Conservation (phyloP, 2,797 vertebrate species). For the Artibeus jamaicensis region DNA sequence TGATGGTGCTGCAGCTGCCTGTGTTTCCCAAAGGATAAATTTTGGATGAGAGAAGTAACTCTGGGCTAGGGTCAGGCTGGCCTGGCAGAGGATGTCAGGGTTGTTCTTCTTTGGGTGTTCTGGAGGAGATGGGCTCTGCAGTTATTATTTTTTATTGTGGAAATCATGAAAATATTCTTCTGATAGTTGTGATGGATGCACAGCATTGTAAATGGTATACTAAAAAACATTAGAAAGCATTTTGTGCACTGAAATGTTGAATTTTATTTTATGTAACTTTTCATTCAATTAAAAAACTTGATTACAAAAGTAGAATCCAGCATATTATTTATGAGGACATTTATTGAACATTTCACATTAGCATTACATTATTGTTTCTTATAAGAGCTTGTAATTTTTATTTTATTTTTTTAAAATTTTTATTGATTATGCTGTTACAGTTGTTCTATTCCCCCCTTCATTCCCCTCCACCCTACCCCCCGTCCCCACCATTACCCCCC, state of each 20-base stretch:
- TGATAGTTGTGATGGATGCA: not conserved
- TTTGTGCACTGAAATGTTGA: not conserved
- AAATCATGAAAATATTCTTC: not conserved
- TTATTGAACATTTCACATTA: not conserved
- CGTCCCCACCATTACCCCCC: no score
- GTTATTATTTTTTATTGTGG: not conserved
- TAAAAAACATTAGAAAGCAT: not conserved
- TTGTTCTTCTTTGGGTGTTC: no score
- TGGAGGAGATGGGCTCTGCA: not conserved
- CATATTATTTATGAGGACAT: not conserved
- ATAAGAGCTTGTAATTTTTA: not conserved
- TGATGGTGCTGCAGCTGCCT: no score
- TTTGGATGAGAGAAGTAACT: no score
- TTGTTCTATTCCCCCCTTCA: no score
- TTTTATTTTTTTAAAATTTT: no score
- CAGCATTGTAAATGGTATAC: not conserved
- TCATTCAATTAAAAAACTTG: not conserved
- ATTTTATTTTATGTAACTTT: not conserved
- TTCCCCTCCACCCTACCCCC: no score
- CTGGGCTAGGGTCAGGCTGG: no score
- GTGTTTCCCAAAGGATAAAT: no score
- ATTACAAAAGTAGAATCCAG: not conserved
- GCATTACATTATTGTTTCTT: not conserved
- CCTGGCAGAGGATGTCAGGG: no score
- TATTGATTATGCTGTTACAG: no score